Percentiles rank a stretch among this genome's conserved stretches.
These are phyloP conservation scores for Pterocles burchelli DNA, from an alignment of 2,113 vertebrate genomes.

Conservation along the genomic window DNA sequence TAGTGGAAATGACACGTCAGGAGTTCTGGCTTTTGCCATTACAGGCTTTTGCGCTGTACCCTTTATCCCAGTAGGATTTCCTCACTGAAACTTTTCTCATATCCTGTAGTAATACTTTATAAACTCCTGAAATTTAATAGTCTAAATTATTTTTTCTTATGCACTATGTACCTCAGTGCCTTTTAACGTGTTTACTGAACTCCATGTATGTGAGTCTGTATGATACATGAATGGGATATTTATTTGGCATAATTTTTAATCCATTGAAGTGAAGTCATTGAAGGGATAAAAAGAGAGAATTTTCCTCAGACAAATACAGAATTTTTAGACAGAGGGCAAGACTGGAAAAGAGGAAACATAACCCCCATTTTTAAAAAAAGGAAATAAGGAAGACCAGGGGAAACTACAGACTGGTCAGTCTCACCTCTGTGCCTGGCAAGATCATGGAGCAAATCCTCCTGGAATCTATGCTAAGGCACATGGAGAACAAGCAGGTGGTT, in stretches of 20 bases:
- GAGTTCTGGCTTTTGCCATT: background rate
- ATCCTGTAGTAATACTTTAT: background rate
- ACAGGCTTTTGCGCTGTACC: background rate
- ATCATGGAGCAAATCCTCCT: no score
- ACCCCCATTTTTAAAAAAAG: no score
- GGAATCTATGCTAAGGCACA: no score
- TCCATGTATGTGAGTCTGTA: background rate
- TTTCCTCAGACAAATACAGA: background rate
- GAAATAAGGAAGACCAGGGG: no score
- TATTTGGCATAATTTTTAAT: background rate
- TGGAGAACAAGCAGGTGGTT: no score
- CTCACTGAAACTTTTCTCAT: background rate
- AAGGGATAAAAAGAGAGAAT: background rate
- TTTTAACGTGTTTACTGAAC: background rate
- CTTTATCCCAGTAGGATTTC: background rate
- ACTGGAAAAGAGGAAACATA: no score
- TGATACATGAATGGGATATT: background rate
- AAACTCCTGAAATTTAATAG: background rate
- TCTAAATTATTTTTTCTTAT: background rate
- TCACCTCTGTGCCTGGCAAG: no score
- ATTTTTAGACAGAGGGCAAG: background rate
- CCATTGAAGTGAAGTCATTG: background rate
- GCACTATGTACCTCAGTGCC: background rate
- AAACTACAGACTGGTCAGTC: no score
- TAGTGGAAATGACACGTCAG: background rate